Conservation (phyloP, 2,888 invertebrate genomes). For the Pediacus dermestoides region DNA sequence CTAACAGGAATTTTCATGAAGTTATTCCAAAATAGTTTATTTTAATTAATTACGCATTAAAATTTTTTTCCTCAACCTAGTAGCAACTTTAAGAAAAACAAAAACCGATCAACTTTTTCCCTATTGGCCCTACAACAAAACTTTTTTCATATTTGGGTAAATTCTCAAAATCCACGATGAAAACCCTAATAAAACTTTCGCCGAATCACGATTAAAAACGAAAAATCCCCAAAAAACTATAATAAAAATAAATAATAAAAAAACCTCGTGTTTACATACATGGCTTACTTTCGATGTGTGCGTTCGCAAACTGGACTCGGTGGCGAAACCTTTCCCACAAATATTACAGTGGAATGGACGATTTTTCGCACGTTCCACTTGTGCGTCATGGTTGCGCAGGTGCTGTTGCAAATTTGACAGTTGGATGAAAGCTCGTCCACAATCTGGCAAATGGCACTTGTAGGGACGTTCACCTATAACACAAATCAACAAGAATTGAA, state of each 20-base stretch:
- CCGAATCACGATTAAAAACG: too few relatives aligned
- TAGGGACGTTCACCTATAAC: constrained; percentile 91
- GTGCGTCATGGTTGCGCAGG: constrained; percentile 92
- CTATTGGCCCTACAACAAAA: too few relatives aligned
- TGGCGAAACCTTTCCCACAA: constrained; percentile 95
- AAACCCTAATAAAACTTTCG: too few relatives aligned
- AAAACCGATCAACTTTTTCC: too few relatives aligned
- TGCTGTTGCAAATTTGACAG: constrained; percentile 95
- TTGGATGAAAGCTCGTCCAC: constrained; percentile 94
- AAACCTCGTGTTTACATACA: constrained; percentile 54
- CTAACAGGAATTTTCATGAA: too few relatives aligned
- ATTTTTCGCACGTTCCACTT: constrained; percentile 91
- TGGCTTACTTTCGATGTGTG: constrained; percentile 95
- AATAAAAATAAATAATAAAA: constrained; percentile 28
- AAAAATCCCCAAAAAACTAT: background rate
- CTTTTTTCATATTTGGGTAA: too few relatives aligned
- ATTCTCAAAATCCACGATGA: too few relatives aligned
- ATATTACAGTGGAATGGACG: constrained; percentile 94
- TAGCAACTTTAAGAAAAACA: too few relatives aligned
- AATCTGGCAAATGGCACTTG: constrained; percentile 93
- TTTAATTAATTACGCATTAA: too few relatives aligned
- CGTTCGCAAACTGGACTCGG: constrained; percentile 90
- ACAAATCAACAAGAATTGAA: constrained; percentile 24
- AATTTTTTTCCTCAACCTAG: too few relatives aligned
- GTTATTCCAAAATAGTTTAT: too few relatives aligned